Evolutionary conservation across 2,888 invertebrate genomes (phyloP), one percentile per base, ranked within the genome.

Genomic region (Acronicta alni): DNA sequence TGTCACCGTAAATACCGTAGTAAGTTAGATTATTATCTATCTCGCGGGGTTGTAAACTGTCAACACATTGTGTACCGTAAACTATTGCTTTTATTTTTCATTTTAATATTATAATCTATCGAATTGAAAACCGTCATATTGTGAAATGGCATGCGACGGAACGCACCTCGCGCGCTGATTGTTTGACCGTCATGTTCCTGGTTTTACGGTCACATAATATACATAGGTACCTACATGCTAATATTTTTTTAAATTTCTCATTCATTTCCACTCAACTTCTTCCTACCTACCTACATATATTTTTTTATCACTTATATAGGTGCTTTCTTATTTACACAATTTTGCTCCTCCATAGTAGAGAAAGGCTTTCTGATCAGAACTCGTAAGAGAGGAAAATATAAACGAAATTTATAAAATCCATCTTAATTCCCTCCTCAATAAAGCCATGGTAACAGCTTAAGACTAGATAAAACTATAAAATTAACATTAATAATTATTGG

Each of bases 381-480:
- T 53, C n/a, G 12, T 23, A 26, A 52, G 47, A 47, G 16, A 63
- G 44, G 51, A 63, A 52, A 48, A 39, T 55, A 57, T 57, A 47
- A 57, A 37, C 39, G 18, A 30, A 55, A 48, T 67, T 63, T 61
- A 62, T 68, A 57, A 55, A 65, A 60, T 69, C 32, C 60, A 39
- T 61, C 54, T 52, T 59, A 55, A 30, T 59, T 47, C 37, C 56
- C 55, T 61, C 45, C 39, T 46, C 55, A 49, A 57, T 64, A 75
- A 87, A 90, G 89, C 89, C 89, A 88, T 89, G 92, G 92, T 93
- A 92, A 92, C 92, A 92, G 86, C 91, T 92, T 93, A 91, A 88
- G 90, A 92, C 92, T 93, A 92, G 89, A 91, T 85, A 75, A 30
- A 77, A 84, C 78, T 82, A 81, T 72, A 81, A 76, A n/a, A 58